Conservation (phyloP, 2,113 vertebrate species). For the Aix galericulata region DNA sequence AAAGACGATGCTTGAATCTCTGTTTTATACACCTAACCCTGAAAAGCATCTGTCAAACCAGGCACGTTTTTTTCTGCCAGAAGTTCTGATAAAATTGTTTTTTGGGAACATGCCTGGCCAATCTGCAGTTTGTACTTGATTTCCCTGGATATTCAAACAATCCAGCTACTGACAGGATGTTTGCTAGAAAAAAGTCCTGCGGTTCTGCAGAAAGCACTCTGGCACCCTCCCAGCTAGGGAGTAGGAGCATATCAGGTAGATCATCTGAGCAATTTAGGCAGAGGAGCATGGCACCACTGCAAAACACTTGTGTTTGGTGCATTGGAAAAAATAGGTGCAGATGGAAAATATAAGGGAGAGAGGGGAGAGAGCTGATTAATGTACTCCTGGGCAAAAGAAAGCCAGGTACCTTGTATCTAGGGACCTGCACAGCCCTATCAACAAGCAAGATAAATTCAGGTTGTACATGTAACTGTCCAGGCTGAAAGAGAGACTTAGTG, state of each 20-base stretch:
- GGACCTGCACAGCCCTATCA: background rate
- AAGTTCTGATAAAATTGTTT: conserved; percentile 17
- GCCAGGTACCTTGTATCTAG: too few species aligned
- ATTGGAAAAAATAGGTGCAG: background rate
- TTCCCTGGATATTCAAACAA: conserved; percentile 15
- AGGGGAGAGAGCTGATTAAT: background rate
- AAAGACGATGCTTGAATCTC: background rate
- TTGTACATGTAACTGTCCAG: background rate
- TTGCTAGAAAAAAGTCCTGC: background rate
- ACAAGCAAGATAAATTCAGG: background rate
- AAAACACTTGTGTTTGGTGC: background rate
- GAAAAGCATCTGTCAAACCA: background rate
- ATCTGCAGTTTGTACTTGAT: background rate
- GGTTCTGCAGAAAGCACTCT: conserved; percentile 13
- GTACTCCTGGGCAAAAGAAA: background rate
- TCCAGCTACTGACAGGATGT: conserved; percentile 15
- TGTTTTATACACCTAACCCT: background rate
- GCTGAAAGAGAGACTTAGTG: background rate
- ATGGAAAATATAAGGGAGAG: background rate
- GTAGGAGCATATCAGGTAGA: rapidly evolving
- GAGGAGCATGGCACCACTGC: rapidly evolving
- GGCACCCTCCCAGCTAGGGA: background rate
- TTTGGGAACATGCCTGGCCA: background rate
- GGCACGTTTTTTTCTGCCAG: background rate
- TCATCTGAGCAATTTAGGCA: background rate